phyloP scores from a whole-genome alignment of 2,797 vertebrate species.

The Synaphobranchus kaupii region DNA sequence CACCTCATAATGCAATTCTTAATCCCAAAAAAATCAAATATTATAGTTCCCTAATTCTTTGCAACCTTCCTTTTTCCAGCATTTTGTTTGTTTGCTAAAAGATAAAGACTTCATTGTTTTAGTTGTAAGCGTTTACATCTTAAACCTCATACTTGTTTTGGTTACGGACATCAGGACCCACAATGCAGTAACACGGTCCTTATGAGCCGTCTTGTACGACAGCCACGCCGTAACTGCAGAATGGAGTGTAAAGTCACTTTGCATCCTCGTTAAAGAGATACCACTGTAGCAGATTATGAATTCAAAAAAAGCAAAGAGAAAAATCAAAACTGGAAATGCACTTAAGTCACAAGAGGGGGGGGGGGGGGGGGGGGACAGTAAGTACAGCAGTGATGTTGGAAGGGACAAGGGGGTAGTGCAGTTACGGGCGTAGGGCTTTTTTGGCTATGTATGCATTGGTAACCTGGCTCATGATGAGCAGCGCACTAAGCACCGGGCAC shows the following conservation, averaged over 20 bases:
- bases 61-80: not conserved
- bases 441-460: constrained; percentile 86
- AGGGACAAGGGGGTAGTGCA: not conserved
- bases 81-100: not conserved
- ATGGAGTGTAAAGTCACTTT: not conserved
- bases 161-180: too few relatives aligned
- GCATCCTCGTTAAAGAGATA: not conserved
- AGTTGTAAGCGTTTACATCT: too few relatives aligned
- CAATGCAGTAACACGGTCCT: not conserved
- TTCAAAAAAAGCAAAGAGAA: not conserved
- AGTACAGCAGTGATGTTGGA: not conserved
- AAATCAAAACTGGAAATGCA: not conserved
- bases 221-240: not conserved
- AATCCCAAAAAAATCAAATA: not conserved
- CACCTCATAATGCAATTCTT: not conserved
- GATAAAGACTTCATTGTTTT: too few relatives aligned
- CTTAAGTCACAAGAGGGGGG: too few relatives aligned
- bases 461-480: constrained; percentile 92
- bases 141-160: too few relatives aligned
- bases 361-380: not conserved
- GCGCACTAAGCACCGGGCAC: constrained; percentile 77
- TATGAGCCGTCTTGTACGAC: not conserved
- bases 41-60: not conserved
- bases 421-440: constrained; percentile 82
- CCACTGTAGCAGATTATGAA: not conserved